These are phyloP conservation scores for Glyptemys insculpta DNA, from an alignment of 2,797 vertebrate species.

Conservation along the genomic window DNA sequence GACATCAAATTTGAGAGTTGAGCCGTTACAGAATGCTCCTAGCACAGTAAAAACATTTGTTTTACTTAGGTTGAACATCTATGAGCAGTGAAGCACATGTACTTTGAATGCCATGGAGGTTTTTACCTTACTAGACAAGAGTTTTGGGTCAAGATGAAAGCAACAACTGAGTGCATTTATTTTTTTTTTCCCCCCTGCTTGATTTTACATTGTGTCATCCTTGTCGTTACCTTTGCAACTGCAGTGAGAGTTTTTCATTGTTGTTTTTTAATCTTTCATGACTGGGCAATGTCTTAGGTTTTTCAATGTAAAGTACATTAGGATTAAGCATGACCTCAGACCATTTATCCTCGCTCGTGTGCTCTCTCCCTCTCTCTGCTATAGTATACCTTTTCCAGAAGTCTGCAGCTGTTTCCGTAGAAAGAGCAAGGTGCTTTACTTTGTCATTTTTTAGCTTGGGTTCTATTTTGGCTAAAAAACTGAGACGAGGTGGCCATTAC, in stretches of 20 bases:
- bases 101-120: not conserved
- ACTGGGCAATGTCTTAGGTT: too few relatives aligned
- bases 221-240: too few relatives aligned
- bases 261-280: too few relatives aligned
- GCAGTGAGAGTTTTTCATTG: too few relatives aligned
- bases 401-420: not conserved
- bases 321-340: not conserved
- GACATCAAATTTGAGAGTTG: not conserved
- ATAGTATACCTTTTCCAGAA: not conserved
- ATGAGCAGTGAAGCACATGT: not conserved
- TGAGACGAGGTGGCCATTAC: not conserved
- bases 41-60: slow-evolving; percentile 13
- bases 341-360: not conserved
- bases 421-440: not conserved
- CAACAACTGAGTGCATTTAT: not conserved
- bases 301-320: not conserved
- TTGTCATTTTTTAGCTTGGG: not conserved
- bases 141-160: not conserved
- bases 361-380: not conserved
- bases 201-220: not conserved
- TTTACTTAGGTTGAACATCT: slow-evolving; percentile 21
- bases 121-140: not conserved
- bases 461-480: not conserved
- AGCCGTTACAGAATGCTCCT: not conserved
- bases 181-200: too few relatives aligned